Percentiles rank a stretch among this genome's conserved stretches.
Evolutionary conservation across 2,113 vertebrate species (phyloP).

Genomic region (Caranx melampygus): DNA sequence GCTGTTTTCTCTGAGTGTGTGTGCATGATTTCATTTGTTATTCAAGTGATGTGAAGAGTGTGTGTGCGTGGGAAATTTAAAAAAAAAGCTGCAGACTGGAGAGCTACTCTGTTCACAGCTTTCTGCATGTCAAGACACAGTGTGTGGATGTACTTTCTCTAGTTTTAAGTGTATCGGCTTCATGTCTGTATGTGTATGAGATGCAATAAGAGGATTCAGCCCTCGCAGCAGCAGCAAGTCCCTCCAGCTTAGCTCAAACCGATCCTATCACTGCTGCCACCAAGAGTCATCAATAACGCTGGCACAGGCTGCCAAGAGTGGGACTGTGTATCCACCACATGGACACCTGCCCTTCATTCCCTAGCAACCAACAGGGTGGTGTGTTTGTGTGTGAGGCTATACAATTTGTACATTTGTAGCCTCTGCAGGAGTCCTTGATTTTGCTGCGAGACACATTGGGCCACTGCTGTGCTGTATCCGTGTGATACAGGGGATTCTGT

Average conservation of each 20-base stretch:
- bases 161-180: neutral
- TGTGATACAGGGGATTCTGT: conserved; percentile 41
- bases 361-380: conserved; percentile 20
- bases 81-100: neutral
- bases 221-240: conserved; percentile 24
- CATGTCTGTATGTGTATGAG: neutral
- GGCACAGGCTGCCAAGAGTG: conserved; percentile 35
- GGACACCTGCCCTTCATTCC: conserved; percentile 49
- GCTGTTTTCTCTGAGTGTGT: conserved; percentile 22
- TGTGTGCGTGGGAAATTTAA: neutral
- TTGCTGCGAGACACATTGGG: conserved; percentile 34
- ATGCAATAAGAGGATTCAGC: conserved; percentile 35
- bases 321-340: conserved; percentile 9
- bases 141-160: conserved; percentile 28
- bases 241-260: conserved; percentile 44
- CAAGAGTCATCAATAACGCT: conserved; percentile 70
- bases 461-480: conserved; percentile 49
- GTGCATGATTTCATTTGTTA: conserved; percentile 24
- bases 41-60: conserved; percentile 30
- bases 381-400: conserved; percentile 3
- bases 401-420: conserved; percentile 42
- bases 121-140: neutral
- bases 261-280: conserved; percentile 60
- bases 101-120: neutral
- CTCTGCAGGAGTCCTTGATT: conserved; percentile 40